phyloP scores from a whole-genome alignment of 2,113 vertebrate species.

The Ptilorrhoa leucosticta region DNA sequence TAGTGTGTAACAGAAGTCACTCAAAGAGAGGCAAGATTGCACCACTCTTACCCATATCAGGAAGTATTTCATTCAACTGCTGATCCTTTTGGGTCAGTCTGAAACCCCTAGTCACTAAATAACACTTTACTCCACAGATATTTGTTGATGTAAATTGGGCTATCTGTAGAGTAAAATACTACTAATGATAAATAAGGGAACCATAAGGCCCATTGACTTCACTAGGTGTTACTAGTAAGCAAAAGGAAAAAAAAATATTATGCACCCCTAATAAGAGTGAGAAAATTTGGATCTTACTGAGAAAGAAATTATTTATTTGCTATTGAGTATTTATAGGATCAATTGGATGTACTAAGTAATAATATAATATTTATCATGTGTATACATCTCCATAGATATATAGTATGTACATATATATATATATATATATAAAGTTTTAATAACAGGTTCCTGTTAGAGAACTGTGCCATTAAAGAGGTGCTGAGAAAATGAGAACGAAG shows the following conservation, averaged over 20 bases:
- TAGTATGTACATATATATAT: not conserved
- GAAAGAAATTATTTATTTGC: not conserved
- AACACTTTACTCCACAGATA: not conserved
- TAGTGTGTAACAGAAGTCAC: not conserved
- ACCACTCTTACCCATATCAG: not conserved
- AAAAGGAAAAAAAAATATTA: not conserved
- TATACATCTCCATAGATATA: not conserved
- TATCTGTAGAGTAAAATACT: not conserved
- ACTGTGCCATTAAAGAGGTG: not conserved
- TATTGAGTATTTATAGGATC: slow-evolving; percentile 13
- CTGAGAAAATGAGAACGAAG: not conserved
- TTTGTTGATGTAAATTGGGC: not conserved
- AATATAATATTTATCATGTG: not conserved
- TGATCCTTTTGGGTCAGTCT: not conserved
- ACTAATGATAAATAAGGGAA: not conserved
- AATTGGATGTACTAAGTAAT: not conserved
- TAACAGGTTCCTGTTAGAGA: not conserved
- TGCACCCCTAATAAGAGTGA: not conserved
- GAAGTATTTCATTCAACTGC: not conserved
- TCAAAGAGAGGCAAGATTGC: not conserved
- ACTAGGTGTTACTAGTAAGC: not conserved
- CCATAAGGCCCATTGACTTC: not conserved
- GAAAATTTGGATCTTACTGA: not conserved
- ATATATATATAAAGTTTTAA: not conserved
- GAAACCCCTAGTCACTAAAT: not conserved